These are phyloP conservation scores for Ophion ellenae DNA, from an alignment of 2,888 invertebrate genomes.

Conservation along the genomic window DNA sequence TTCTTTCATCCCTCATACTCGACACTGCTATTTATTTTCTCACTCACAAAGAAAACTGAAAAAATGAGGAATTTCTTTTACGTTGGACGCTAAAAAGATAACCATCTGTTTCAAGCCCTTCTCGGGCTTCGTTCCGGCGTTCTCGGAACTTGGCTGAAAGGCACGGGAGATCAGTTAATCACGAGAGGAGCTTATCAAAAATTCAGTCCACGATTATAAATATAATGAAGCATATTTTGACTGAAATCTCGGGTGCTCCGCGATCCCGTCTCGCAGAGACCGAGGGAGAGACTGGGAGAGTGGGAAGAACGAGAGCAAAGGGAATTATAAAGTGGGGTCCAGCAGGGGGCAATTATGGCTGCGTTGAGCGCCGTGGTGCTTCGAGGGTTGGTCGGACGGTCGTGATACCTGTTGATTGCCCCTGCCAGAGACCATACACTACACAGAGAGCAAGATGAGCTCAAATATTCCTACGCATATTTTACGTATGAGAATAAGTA, in stretches of 20 bases:
- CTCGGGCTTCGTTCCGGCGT: not conserved
- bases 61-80: slow-evolving; percentile 18
- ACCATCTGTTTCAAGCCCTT: slow-evolving; percentile 47
- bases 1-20: slow-evolving; percentile 31
- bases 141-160: slow-evolving; percentile 44
- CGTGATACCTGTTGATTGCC: slow-evolving; percentile 69
- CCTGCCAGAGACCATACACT: slow-evolving; percentile 23
- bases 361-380: slow-evolving; percentile 50
- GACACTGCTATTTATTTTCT: slow-evolving; percentile 1
- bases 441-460: slow-evolving; percentile 26
- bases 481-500: not conserved
- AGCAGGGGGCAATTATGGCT: slow-evolving; percentile 65
- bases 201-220: slow-evolving; percentile 64
- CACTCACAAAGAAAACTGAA: slow-evolving; percentile 12
- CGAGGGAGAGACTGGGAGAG: slow-evolving; percentile 1
- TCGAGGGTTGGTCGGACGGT: slow-evolving; percentile 60
- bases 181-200: slow-evolving; percentile 51
- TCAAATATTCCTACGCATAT: slow-evolving; percentile 45
- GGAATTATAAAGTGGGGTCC: slow-evolving; percentile 65
- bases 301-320: slow-evolving; percentile 47
- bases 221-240: slow-evolving; percentile 61
- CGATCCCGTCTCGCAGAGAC: slow-evolving; percentile 17
- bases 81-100: slow-evolving; percentile 6
- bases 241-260: slow-evolving; percentile 50
- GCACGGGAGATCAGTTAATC: slow-evolving; percentile 35